phyloP scores from a whole-genome alignment of 2,113 vertebrate species.

The Eleginops maclovinus region DNA sequence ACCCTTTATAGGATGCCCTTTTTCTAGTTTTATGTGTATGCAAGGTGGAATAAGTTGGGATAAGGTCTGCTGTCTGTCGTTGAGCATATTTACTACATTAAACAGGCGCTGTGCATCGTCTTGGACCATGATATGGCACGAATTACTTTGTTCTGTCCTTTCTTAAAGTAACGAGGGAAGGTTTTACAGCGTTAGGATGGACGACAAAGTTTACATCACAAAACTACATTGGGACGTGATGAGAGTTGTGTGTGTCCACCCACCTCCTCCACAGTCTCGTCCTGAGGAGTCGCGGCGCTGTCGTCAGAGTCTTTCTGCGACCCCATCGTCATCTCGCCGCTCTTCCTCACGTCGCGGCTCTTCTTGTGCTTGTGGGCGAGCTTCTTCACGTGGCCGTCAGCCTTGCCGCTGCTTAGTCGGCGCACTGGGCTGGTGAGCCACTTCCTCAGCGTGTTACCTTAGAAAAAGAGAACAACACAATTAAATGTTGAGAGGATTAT shows the following conservation, averaged over 20 bases:
- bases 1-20: too few relatives aligned
- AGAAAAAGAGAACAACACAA: neutral
- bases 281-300: conserved; percentile 95
- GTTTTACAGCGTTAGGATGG: too few relatives aligned
- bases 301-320: conserved; percentile 98
- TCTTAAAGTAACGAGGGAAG: too few relatives aligned
- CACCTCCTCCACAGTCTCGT: conserved; percentile 97
- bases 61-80: too few relatives aligned
- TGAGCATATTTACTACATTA: too few relatives aligned
- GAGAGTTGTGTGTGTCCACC: conserved; percentile 4
- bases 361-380: conserved; percentile 98
- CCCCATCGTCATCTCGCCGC: conserved; percentile 85
- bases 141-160: too few relatives aligned
- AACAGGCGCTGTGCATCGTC: too few relatives aligned
- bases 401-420: conserved; percentile 96
- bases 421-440: conserved; percentile 98
- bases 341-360: conserved; percentile 94
- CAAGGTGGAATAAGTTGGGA: too few relatives aligned
- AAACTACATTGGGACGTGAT: neutral
- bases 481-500: neutral
- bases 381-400: conserved; percentile 96
- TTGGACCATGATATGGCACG: too few relatives aligned
- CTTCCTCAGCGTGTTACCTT: conserved; percentile 94
- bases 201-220: neutral
- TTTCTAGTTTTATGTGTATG: too few relatives aligned